Evolutionary conservation across 2,113 vertebrate genomes (phyloP).

Genomic region (Otis tarda): DNA sequence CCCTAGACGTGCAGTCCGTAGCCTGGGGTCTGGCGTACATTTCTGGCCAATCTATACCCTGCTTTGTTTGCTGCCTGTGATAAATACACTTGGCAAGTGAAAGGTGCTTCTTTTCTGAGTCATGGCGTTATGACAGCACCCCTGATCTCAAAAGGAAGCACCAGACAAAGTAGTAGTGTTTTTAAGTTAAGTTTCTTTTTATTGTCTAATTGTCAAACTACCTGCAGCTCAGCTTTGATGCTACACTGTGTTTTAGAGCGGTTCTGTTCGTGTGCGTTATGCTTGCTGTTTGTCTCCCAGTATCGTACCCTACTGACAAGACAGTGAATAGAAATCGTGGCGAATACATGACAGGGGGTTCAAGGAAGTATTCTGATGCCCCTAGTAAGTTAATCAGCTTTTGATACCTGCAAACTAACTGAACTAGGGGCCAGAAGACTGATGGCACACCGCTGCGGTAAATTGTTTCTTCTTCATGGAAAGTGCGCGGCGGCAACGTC

Average conservation of each 20-base stretch:
- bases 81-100: background rate
- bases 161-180: background rate
- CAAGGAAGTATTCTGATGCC: background rate
- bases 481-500: conserved; percentile 77
- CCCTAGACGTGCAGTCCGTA: fast-evolving
- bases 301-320: conserved; percentile 18
- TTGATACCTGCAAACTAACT: conserved; percentile 51
- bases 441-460: conserved; percentile 65
- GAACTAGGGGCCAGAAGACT: conserved; percentile 43
- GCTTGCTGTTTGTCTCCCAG: background rate
- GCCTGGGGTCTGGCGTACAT: fast-evolving
- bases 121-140: fast-evolving
- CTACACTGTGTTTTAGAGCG: background rate
- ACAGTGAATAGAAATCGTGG: background rate
- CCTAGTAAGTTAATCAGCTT: conserved; percentile 62
- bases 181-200: background rate
- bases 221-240: background rate
- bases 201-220: background rate
- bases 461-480: conserved; percentile 85
- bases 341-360: background rate
- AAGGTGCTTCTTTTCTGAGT: background rate
- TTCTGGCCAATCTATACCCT: background rate
- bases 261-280: background rate
- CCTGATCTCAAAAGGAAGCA: background rate
- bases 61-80: background rate